Evolutionary conservation across 2,797 vertebrate genomes (phyloP), one percentile per base, ranked within the genome.

Genomic region (Amniataba percoides): DNA sequence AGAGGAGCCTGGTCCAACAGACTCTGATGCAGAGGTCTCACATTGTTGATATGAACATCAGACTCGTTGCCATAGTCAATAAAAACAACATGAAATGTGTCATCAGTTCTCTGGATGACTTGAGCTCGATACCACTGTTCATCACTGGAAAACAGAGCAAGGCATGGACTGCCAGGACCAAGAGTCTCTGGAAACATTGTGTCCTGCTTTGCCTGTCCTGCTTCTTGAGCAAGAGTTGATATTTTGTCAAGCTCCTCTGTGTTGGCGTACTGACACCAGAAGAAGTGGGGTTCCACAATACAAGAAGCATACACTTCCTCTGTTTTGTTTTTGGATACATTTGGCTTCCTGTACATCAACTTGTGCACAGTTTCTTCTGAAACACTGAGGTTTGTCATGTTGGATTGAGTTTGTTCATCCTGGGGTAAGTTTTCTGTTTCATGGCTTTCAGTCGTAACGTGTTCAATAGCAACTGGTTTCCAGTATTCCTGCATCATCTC

Each of bases 11-110:
- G 31, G 3, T 84, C 55, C 52, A 96, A 62, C 34, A 98, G 89
- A 18, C 78, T 81, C 34, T 57, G 2, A 1, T 97, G 93, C 18
- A 98, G 83, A 14, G 81, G 74, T 81, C 78, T 95, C 25, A 97
- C 72, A 39, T 93, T 57, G 25, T 93, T 82, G 13, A 91, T 13
- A 45, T 89, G 85, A 43, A 94, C 71, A 0, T 93, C 88, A 14
- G 95, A 95, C 34, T 96, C 85, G 0, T 96, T 97, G 69, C 98
- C 97, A 0, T 97, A 97, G 89, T 99, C 97, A 14, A 97, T 77
- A 0, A 97, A 96, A 62, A 95, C 77, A 51, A 98, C 94, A 1
- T 78, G 87, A 0, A 96, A 3, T 0, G 25, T 36, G 27, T 77
- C 42, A 2, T 71, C 88, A 0, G 77, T 80, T 78, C 92, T 78